Base-by-base conservation (phyloP, 2,797 vertebrate genomes). In the Sebastes reedi region DNA sequence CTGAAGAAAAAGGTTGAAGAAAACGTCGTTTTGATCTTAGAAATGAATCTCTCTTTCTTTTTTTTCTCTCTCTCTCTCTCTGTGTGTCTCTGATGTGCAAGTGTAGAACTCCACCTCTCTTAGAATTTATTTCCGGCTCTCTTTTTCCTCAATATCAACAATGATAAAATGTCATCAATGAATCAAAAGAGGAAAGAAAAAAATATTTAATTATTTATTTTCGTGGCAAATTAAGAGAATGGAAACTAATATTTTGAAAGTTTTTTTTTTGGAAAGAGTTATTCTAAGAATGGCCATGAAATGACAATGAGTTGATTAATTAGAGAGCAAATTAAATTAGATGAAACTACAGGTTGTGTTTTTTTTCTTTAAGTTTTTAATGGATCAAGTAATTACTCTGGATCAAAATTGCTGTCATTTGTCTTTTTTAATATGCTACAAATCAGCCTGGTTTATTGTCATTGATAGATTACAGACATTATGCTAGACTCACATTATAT, bases 1-100 rank as follows among this genome's bases (percentile, higher is more conserved):
- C 59, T 25, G 56, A 66, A 81, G 67, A 18, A 46, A 46, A 18
- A 46, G 42, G 14, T 46, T 46, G 42, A 18, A 16, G 14, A 59
- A 82, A 82, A 79, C 1, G 4, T 69, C 4, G 11, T 77, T 85
- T 89, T 87, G 80, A 88, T 85, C 84, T 79, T 25, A 36, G 42
- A 69, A 82, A 82, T 85, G 13, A 80, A 78, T 67, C 66, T 77
- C 66, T 64, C 56, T 16, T 24, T 24, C 25, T 4, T 27, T 30
- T 9, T 29, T 8, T 27, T 27, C 0, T 22, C 25, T 34, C 34
- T 34, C 32, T 52, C 42, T 22, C n/a, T 42, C 59, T 54, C 46
- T 60, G 42, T 34, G 25, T 70, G 18, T 39, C 12, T 81, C 24
- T 55, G 61, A 84, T 79, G 46, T 81, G 58, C 24, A 58, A 56